Conservation (phyloP, 2,797 vertebrate genomes). For the Leptodactylus fallax region DNA sequence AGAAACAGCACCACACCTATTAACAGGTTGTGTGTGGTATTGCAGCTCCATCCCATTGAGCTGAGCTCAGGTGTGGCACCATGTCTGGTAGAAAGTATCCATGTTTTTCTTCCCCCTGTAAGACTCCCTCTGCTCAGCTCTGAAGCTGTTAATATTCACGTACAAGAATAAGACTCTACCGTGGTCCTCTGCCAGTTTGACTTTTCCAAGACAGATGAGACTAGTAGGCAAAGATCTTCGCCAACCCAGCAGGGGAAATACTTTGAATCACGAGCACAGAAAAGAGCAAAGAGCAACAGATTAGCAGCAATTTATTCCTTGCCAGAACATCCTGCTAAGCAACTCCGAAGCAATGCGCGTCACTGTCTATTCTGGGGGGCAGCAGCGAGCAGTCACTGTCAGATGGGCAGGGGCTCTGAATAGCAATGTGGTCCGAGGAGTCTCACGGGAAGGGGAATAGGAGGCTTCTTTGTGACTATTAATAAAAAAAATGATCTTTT, state of each 20-base stretch:
- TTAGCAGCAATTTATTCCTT: constrained; percentile 39
- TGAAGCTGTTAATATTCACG: constrained; percentile 6
- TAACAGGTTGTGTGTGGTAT: no score
- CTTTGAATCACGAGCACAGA: constrained; percentile 36
- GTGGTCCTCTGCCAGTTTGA: constrained; percentile 1
- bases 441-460: constrained; percentile 8
- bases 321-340: constrained; percentile 52
- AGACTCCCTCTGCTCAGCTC: neutral
- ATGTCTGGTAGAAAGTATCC: no score
- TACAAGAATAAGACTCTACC: neutral
- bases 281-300: constrained; percentile 50
- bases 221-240: neutral
- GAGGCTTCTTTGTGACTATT: constrained; percentile 26
- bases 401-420: neutral
- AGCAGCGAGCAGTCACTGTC: constrained; percentile 35
- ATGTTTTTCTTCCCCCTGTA: no score
- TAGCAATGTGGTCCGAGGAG: constrained; percentile 14
- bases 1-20: no score
- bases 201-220: neutral
- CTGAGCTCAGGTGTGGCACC: no score
- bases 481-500: constrained; percentile 11
- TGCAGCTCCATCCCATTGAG: no score
- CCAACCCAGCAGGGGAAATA: constrained; percentile 32
- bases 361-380: neutral
- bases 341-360: constrained; percentile 46